These are phyloP conservation scores for Agrochola macilenta DNA, from an alignment of 2,888 invertebrate genomes.

Conservation along the genomic window DNA sequence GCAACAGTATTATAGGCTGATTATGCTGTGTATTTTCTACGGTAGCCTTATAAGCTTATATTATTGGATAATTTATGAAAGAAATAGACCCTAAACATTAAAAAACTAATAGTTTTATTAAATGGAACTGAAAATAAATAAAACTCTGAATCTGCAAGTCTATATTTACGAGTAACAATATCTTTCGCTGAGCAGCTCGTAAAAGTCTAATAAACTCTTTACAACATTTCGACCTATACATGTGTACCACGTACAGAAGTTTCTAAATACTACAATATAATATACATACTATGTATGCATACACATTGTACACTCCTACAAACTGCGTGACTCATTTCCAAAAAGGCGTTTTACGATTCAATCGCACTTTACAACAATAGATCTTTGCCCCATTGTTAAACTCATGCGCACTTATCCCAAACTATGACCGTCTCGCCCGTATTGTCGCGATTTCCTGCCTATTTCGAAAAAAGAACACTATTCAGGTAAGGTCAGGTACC, in stretches of 20 bases:
- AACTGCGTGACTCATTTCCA: slow-evolving; percentile 61
- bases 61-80: neutral
- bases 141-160: neutral
- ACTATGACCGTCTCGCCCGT: slow-evolving; percentile 75
- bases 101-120: neutral
- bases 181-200: neutral
- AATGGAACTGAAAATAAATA: neutral
- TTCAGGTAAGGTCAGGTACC: slow-evolving; percentile 77
- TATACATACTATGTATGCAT: slow-evolving; percentile 18
- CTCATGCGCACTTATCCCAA: slow-evolving; percentile 70
- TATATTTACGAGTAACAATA: neutral
- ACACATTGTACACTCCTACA: slow-evolving; percentile 24
- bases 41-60: neutral
- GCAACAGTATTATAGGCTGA: too few relatives aligned
- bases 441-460: slow-evolving; percentile 87
- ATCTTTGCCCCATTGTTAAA: slow-evolving; percentile 61
- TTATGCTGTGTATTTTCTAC: neutral
- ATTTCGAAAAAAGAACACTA: slow-evolving; percentile 69
- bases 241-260: slow-evolving; percentile 9
- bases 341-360: slow-evolving; percentile 66
- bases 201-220: neutral
- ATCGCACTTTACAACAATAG: slow-evolving; percentile 64
- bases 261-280: slow-evolving; percentile 23
- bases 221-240: neutral
- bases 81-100: neutral